A percentile compares a stretch with the other conserved stretches of the same genome.
These are phyloP conservation scores for Corythornis cristatus DNA, from an alignment of 2,113 vertebrate species.

Conservation along the genomic window DNA sequence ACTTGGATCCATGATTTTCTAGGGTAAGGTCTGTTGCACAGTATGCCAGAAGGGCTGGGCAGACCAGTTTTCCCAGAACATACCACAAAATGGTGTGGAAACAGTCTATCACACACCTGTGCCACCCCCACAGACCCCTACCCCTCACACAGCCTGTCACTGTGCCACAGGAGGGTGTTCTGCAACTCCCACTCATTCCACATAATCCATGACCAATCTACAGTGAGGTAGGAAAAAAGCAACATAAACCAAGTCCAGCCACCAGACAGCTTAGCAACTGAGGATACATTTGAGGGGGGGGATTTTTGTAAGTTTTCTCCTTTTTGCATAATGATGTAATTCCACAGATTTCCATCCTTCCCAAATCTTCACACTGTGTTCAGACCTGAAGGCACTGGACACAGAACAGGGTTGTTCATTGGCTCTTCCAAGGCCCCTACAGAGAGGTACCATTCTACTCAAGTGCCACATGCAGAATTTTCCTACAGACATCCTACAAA, in stretches of 20 bases:
- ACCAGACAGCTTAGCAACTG: background rate
- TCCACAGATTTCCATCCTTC: background rate
- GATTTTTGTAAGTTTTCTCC: background rate
- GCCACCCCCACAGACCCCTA: fast-evolving
- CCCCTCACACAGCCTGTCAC: fast-evolving
- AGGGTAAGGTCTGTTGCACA: background rate
- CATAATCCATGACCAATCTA: background rate
- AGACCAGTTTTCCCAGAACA: background rate
- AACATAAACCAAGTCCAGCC: background rate
- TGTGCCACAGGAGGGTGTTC: background rate
- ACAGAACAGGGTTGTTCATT: background rate
- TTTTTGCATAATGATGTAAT: background rate
- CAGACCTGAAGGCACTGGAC: background rate
- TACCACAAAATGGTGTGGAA: background rate
- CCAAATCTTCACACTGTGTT: background rate
- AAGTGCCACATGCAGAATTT: background rate
- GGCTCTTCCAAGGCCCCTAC: background rate
- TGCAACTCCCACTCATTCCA: background rate
- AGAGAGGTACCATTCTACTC: background rate
- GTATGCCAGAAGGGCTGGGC: background rate
- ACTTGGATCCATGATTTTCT: background rate
- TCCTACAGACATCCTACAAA: background rate
- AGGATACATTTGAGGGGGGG: fast-evolving
- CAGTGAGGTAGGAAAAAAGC: background rate
- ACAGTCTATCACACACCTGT: background rate